Percentiles rank a stretch among this genome's conserved stretches.
phyloP scores from a whole-genome alignment of 1,140 invertebrate genomes.

The Periplaneta americana region DNA sequence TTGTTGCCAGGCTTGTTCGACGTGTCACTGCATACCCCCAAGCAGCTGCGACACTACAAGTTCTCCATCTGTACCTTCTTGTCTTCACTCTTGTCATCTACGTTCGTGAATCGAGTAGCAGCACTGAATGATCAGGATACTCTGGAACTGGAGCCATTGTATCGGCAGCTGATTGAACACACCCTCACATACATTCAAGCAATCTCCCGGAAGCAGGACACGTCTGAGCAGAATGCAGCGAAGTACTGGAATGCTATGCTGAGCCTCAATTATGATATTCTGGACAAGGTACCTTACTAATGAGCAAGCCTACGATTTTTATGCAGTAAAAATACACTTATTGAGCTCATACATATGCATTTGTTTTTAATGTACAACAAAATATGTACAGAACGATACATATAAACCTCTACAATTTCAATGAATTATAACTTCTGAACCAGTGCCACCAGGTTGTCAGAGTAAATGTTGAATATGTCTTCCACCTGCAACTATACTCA shows the following conservation, averaged over 20 bases:
- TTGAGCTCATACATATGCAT: too few species aligned
- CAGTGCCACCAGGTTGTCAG: too few species aligned
- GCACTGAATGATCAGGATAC: not conserved
- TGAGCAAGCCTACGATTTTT: too few species aligned
- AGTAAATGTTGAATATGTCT: too few species aligned
- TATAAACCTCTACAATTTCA: too few species aligned
- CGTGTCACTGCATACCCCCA: conserved; percentile 54
- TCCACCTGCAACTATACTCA: too few species aligned
- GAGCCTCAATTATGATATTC: conserved; percentile 68
- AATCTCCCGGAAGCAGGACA: conserved; percentile 50
- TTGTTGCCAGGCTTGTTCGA: conserved; percentile 43
- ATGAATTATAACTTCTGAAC: too few species aligned
- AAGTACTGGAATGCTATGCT: conserved; percentile 79
- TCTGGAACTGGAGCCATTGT: conserved; percentile 28
- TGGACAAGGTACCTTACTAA: conserved; percentile 64
- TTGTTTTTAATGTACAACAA: too few species aligned
- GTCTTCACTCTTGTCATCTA: conserved; percentile 55
- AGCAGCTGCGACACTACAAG: conserved; percentile 77
- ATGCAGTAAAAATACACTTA: too few species aligned
- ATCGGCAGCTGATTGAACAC: conserved; percentile 60
- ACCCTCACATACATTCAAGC: conserved; percentile 59
- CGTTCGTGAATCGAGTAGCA: conserved; percentile 57
- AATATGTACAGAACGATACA: too few species aligned
- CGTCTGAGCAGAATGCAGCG: conserved; percentile 42
- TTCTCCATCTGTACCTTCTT: conserved; percentile 69